Evolutionary conservation across 2,113 vertebrate species (phyloP), one percentile per base, ranked within the genome.

Genomic region (Larimichthys crocea): DNA sequence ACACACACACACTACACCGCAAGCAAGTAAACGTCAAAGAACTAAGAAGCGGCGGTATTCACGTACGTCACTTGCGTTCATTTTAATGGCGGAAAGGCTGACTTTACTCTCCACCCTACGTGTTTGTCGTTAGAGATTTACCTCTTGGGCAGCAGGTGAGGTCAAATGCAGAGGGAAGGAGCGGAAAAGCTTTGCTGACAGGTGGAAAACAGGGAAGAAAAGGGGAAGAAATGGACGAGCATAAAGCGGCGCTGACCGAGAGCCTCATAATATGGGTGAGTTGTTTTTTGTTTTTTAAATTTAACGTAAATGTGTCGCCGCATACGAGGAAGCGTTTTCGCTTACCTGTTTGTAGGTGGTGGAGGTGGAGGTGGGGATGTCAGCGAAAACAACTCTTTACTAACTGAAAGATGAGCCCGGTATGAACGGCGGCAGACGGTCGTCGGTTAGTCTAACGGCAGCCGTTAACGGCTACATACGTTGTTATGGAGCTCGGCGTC

Each of bases 191-290:
- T 68, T 90, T 83, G 90, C 79, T 84, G 93, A 88, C 94, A 92
- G 92, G 94, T 94, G 91, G 83, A 91, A 84, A 46, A 49, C 24
- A n/a, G 63, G 55, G 31, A 6, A 31, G 57, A 57, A 63, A 59
- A 74, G 42, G 1, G 19, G 26, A 62, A 83, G 81, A 91, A 82
- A 95, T 96, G 96, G 95, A 94, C 70, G 80, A 91, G 2, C 89
- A 87, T 77, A 94, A 94, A 79, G 88, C 93, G 56, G 88, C 77
- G 5, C 89, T 95, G 65, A 95, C 94, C 60, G 94, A 96, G 17
- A 96, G 96, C 88, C 94, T 96, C 22, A 85, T 95, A 35, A 86
- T 95, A 75, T 96, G 96, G 96, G 96, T 96, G 89, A 95, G 96
- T 93, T 82, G 68, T 44, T 52, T 26, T 26, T 26, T 26, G 2